phyloP scores from a whole-genome alignment of 2,888 invertebrate genomes.

The Brachyptera risi region DNA sequence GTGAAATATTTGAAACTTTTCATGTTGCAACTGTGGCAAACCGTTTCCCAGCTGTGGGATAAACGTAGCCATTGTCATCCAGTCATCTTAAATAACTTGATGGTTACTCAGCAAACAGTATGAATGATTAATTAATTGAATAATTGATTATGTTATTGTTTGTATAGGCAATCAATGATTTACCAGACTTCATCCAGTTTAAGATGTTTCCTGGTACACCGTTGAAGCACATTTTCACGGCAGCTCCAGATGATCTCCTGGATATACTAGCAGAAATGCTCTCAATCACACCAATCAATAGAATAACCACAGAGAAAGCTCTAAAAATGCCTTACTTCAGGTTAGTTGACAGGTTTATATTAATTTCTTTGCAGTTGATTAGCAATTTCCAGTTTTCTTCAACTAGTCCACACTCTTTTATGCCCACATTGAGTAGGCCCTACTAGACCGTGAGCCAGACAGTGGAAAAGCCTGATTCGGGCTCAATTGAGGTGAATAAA shows the following conservation, averaged over 20 bases:
- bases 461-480: no score
- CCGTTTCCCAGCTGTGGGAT: no score
- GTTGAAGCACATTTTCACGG: constrained; percentile 89
- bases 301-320: constrained; percentile 79
- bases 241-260: constrained; percentile 88
- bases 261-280: constrained; percentile 73
- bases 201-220: constrained; percentile 81
- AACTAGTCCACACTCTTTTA: not conserved
- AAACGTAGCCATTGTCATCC: no score
- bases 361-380: not conserved
- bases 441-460: no score
- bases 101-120: no score
- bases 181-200: constrained; percentile 92
- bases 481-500: no score
- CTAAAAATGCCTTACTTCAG: constrained; percentile 86
- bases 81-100: no score
- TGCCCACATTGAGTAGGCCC: not conserved
- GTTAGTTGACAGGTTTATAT: constrained; percentile 40
- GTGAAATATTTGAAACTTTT: no score
- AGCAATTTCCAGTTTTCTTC: no score
- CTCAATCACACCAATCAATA: constrained; percentile 73
- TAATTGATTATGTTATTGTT: not conserved
- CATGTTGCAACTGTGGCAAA: no score
- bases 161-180: constrained; percentile 58
- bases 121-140: no score